Evolutionary conservation across 2,797 vertebrate species (phyloP).

Genomic region (Pagetopsis macropterus): DNA sequence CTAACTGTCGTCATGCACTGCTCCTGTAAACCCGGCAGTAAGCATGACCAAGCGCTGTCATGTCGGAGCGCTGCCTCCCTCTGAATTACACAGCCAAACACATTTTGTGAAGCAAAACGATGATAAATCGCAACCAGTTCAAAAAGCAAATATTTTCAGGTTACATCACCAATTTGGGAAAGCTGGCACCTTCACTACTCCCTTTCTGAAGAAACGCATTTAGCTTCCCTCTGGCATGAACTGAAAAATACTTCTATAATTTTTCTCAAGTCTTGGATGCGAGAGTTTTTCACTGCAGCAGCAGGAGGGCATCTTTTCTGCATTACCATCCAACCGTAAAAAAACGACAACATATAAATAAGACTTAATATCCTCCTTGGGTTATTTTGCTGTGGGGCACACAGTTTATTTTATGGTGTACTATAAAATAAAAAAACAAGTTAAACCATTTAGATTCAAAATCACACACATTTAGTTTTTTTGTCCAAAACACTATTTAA

Average conservation of each 20-base stretch:
- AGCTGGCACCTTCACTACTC: constrained; percentile 13
- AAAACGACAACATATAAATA: not conserved
- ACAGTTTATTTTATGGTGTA: not conserved
- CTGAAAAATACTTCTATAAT: constrained; percentile 12
- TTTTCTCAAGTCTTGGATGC: constrained; percentile 21
- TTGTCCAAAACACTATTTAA: not conserved
- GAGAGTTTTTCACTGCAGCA: constrained; percentile 36
- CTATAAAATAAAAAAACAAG: not conserved
- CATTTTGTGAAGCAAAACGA: constrained; percentile 15
- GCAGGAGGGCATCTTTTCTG: not conserved
- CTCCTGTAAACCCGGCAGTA: constrained; percentile 1
- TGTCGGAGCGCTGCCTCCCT: not conserved
- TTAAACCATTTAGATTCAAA: constrained; percentile 1
- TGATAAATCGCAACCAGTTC: constrained; percentile 19
- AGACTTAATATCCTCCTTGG: not conserved
- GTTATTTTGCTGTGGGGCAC: not conserved
- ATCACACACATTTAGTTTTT: not conserved
- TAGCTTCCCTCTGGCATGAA: constrained; percentile 21
- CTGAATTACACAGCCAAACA: constrained; percentile 3
- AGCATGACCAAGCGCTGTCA: constrained; percentile 5
- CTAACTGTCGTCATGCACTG: not conserved
- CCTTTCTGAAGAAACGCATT: constrained; percentile 1
- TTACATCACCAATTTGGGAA: constrained; percentile 26
- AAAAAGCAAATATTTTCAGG: constrained; percentile 35
- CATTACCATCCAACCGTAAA: not conserved